These are phyloP conservation scores for Oreochromis spilurus DNA, from an alignment of 2,113 vertebrate genomes.

Conservation along the genomic window DNA sequence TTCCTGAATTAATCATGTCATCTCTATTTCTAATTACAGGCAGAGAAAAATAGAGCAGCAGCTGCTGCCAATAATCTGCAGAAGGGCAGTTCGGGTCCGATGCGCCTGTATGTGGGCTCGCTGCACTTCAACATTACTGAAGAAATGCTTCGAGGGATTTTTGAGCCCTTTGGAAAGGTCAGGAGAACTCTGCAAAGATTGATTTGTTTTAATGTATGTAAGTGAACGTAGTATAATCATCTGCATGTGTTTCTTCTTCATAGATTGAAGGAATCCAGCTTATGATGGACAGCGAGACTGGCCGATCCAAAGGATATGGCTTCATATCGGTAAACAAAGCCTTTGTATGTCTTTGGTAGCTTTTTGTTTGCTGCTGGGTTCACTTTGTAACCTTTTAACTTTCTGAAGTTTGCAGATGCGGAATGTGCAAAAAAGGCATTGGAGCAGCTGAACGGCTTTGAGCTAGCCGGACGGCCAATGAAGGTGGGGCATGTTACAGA, in stretches of 20 bases:
- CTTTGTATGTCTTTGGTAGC: not conserved
- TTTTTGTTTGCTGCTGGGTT: not conserved
- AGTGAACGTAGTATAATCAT: not conserved
- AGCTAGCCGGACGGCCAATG: conserved; percentile 95
- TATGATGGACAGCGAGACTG: conserved; percentile 99
- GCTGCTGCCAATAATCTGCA: conserved; percentile 94
- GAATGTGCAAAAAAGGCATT: conserved; percentile 99
- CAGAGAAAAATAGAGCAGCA: conserved; percentile 96
- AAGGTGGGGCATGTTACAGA: conserved; percentile 98
- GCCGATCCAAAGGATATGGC: conserved; percentile 96
- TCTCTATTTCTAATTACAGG: conserved; percentile 67
- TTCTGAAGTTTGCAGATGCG: conserved; percentile 89
- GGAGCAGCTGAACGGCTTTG: conserved; percentile 96
- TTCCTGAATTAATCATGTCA: not conserved
- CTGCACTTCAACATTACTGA: conserved; percentile 99
- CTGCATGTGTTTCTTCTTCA: not conserved
- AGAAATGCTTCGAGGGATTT: conserved; percentile 98
- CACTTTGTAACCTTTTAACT: not conserved
- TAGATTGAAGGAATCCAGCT: conserved; percentile 98
- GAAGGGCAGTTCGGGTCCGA: conserved; percentile 94
- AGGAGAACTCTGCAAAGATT: not conserved
- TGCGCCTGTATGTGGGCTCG: conserved; percentile 95
- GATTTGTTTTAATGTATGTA: not conserved
- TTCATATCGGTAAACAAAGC: conserved; percentile 88
- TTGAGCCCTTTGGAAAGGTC: conserved; percentile 96